These are phyloP conservation scores for Rhinogobio ventralis DNA, from an alignment of 2,797 vertebrate species.

Conservation along the genomic window DNA sequence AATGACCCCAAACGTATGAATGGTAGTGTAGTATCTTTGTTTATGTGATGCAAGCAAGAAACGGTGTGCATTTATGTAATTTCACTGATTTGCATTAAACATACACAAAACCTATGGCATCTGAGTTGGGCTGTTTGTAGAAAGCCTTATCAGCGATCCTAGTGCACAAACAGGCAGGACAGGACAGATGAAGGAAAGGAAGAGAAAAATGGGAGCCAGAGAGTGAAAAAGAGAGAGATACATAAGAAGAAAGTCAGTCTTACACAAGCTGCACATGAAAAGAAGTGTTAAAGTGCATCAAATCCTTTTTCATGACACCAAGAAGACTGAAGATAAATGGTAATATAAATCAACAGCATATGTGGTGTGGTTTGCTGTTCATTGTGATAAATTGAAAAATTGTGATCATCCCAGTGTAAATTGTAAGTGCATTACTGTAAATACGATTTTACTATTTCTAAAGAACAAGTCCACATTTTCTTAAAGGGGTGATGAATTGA, in stretches of 20 bases:
- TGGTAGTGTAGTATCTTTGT: background rate
- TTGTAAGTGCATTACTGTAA: background rate
- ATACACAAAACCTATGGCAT: slow-evolving; percentile 98
- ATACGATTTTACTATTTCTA: background rate
- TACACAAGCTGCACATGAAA: slow-evolving; percentile 70
- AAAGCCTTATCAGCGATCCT: slow-evolving; percentile 99
- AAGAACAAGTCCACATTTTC: too few species aligned
- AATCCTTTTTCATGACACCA: slow-evolving; percentile 43
- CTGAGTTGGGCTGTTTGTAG: slow-evolving; percentile 99
- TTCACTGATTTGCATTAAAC: slow-evolving; percentile 74
- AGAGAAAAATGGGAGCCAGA: slow-evolving; percentile 42
- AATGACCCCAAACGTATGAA: background rate
- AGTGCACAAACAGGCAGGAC: slow-evolving; percentile 74
- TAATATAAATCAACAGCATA: slow-evolving; percentile 35
- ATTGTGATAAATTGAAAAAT: background rate
- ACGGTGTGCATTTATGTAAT: slow-evolving; percentile 27
- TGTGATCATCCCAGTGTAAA: background rate
- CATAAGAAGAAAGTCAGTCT: slow-evolving; percentile 66
- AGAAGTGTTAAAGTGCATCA: slow-evolving; percentile 55
- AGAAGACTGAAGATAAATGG: slow-evolving; percentile 62
- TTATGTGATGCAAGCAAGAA: background rate
- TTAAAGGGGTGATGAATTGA: too few species aligned
- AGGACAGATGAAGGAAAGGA: slow-evolving; percentile 66
- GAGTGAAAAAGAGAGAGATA: slow-evolving; percentile 63
- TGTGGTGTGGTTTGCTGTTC: background rate